Base-by-base conservation (phyloP, 2,113 vertebrate genomes). In the Pseudorhombus dupliciocellatus region DNA sequence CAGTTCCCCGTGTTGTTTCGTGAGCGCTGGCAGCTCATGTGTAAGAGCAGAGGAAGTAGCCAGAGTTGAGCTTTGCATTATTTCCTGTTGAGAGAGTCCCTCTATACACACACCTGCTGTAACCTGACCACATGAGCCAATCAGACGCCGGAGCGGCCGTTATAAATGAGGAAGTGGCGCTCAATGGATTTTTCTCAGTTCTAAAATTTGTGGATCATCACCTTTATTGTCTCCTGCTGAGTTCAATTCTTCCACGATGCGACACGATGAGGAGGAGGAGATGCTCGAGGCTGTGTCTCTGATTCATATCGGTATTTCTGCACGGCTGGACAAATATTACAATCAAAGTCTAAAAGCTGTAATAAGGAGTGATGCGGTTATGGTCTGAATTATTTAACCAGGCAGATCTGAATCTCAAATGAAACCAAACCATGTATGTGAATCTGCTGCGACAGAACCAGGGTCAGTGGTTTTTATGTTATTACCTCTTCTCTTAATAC, bases 31-130 rank as follows among this genome's bases (percentile, higher is more conserved):
- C 7, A 50, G 28, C 24, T 9, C 10, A 34, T 1, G 26, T 34
- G 16, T 5, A 40, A 58, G 26, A 70, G 34, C 11, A 75, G 84
- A 55, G 78, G 79, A 89, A 75, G 73, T 84, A 10, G 26, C 34
- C 18, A 60, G 16, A 66, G 25, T 65, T 37, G 5, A 18, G 2
- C 11, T 83, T 87, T 84, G 70, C 85, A 71, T 74, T 48, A 88
- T 52, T 82, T 91, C 88, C 87, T 79, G 61, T 87, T 88, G 66
- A 73, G 71, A 86, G 53, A 81, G 2, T 79, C 62, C 40, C 21
- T 0, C 4, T 44, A 87, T 75, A 71, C 77, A n/a, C 77, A 80
- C 73, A 88, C 76, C 9, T 52, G 22, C 60, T 26, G 14, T 10
- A 69, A 81, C n/a, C 9, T 11, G 4, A 68, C 61, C 18, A 34